A percentile compares a stretch with the other conserved stretches of the same genome.
Conservation (phyloP, 1,140 invertebrate species). For the Diorhabda elongata region DNA sequence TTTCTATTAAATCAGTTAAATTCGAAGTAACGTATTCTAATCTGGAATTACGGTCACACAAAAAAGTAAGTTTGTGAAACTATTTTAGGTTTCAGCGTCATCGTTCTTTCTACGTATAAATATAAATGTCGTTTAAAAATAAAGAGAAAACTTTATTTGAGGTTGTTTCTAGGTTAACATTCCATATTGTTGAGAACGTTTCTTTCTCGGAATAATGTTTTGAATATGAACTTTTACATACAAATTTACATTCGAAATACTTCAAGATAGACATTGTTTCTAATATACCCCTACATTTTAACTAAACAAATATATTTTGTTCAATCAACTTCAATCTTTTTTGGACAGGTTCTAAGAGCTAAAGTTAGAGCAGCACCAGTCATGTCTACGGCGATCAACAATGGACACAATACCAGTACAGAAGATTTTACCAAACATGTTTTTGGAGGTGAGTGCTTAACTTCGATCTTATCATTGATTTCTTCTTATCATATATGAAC, state of each 20-base stretch:
- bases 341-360: conserved; percentile 29
- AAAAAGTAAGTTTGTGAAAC: too few species aligned
- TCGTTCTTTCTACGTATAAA: too few species aligned
- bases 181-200: neutral
- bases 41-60: too few species aligned
- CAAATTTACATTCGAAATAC: neutral
- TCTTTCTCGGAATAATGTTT: neutral
- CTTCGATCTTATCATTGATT: too few species aligned
- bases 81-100: too few species aligned
- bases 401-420: conserved; percentile 29
- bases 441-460: conserved; percentile 31
- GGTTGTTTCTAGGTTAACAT: neutral
- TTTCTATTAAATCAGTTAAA: too few species aligned
- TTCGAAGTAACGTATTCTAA: too few species aligned
- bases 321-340: neutral
- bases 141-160: neutral
- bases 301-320: neutral
- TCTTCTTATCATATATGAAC: too few species aligned
- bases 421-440: conserved; percentile 38
- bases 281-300: neutral
- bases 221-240: neutral
- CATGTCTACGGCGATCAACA: conserved; percentile 32
- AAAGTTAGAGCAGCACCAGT: conserved; percentile 28
- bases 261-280: neutral
- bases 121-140: too few species aligned